Evolutionary conservation across 2,888 invertebrate genomes (phyloP).

Genomic region (Limnephilus lunatus): DNA sequence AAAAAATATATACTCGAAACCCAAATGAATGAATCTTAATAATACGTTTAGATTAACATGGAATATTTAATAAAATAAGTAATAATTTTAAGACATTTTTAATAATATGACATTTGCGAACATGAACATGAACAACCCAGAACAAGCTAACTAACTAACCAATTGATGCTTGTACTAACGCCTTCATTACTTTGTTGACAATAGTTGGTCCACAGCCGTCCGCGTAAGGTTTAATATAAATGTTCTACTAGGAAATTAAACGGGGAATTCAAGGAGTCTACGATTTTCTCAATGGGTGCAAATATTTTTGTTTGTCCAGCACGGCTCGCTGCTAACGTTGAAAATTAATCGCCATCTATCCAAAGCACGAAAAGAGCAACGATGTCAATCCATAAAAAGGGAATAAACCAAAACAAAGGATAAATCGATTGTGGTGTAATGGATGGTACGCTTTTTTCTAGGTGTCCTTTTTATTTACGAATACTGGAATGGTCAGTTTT

Average conservation of each 20-base stretch:
- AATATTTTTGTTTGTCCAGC: slow-evolving; percentile 45
- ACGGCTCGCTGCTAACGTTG: neutral
- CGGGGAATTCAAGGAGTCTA: slow-evolving; percentile 16
- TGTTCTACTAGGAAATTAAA: slow-evolving; percentile 40
- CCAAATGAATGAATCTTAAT: too few relatives aligned
- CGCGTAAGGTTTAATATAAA: neutral
- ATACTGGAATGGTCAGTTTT: neutral
- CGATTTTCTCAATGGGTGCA: slow-evolving; percentile 27
- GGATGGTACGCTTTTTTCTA: neutral
- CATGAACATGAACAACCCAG: neutral
- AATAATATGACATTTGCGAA: neutral
- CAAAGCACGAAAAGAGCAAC: neutral
- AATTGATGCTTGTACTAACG: neutral
- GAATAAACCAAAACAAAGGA: neutral
- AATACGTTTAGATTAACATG: too few relatives aligned
- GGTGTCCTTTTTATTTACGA: neutral
- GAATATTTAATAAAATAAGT: too few relatives aligned
- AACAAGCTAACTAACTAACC: neutral
- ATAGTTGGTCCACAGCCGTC: neutral
- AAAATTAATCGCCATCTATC: neutral
- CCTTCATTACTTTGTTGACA: neutral
- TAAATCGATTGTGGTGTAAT: neutral
- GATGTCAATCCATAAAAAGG: neutral
- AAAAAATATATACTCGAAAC: too few relatives aligned
- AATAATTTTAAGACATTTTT: too few relatives aligned